Evolutionary conservation across 2,113 vertebrate genomes (phyloP).

Genomic region (Nymphicus hollandicus): DNA sequence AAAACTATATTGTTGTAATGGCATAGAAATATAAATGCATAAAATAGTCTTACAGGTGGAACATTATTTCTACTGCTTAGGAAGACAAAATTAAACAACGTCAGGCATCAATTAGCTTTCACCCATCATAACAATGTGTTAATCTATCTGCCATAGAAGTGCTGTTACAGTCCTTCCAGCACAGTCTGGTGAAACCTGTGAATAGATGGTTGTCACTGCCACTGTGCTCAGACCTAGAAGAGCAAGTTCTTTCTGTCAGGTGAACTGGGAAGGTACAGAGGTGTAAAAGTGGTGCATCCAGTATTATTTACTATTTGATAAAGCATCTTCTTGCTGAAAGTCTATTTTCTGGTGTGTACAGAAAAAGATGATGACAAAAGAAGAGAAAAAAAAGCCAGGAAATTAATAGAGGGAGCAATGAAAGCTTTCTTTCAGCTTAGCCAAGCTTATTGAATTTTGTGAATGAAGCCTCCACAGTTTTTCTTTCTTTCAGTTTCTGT

Average conservation of each 20-base stretch:
- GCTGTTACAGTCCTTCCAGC: background rate
- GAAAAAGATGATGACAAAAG: background rate
- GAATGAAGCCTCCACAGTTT: slow-evolving; percentile 32
- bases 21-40: background rate
- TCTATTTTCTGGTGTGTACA: background rate
- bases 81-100: background rate
- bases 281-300: background rate
- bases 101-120: background rate
- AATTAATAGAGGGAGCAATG: background rate
- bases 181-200: background rate
- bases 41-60: background rate
- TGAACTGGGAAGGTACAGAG: background rate
- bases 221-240: background rate
- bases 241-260: background rate
- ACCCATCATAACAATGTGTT: background rate
- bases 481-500: background rate
- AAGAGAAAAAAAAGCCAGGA: background rate
- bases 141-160: background rate
- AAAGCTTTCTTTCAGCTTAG: slow-evolving; percentile 45
- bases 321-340: background rate
- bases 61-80: background rate
- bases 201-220: background rate
- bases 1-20: background rate
- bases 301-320: background rate
- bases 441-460: slow-evolving; percentile 44